Base-by-base conservation (phyloP, 2,113 vertebrate species). In the Lota lota region DNA sequence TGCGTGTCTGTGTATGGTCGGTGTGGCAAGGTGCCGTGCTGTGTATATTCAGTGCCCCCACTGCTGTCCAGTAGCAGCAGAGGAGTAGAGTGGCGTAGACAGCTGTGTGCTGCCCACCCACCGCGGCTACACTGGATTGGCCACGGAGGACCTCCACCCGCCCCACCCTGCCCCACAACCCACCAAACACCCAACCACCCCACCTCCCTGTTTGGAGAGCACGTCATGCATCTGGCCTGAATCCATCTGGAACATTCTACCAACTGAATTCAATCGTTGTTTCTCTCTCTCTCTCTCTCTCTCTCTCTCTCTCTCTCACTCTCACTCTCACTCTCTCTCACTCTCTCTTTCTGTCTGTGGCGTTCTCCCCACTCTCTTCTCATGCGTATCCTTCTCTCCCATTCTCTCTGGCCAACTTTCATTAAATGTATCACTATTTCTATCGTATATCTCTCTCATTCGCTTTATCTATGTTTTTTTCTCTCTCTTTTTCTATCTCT, bases 161-260 rank as follows among this genome's bases (percentile, higher is more conserved):
- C 5, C 28, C 28, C 28, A n/a, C n/a, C n/a, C n/a, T n/a, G n/a
- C n/a, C 61, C 18, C 19, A 19, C 40, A 8, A 47, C 40, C 40
- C 7, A 12, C 40, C 40, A 10, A 47, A 2, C 40, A 47, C 40
- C 10, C 40, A 47, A 47, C 40, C 40, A 47, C 40, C 40, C 12
- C 40, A 47, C 10, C 40, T 14, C 53, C 16, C 16, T 56, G 53
- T n/a, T 17, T 12, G 36, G 36, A 22, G n/a, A 19, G 15, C 36
- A 51, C 63, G 21, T 47, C 19, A 16, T 73, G 81, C 61, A 40
- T 54, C 77, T 79, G 78, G 85, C 80, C 80, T 75, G 3, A 72
- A 73, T 70, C 73, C 79, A 76, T 59, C 18, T 24, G 47, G 66
- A 76, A 80, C 77, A 76, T 62, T 67, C 28, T 58, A 72, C 58